phyloP scores from a whole-genome alignment of 2,888 invertebrate species.

The Drosophila yooni region DNA sequence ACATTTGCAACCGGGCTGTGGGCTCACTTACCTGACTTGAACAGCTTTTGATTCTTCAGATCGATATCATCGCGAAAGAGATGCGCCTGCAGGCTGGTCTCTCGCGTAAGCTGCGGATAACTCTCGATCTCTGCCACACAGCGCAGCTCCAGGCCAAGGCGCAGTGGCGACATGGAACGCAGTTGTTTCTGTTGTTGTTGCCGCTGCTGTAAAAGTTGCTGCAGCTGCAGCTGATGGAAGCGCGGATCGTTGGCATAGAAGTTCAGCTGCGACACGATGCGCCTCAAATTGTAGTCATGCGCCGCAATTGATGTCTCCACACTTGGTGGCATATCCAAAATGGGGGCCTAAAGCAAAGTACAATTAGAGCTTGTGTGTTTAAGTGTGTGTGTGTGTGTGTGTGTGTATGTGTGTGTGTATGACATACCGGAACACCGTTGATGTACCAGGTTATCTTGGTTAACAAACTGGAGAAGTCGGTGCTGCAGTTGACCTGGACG shows the following conservation, averaged over 20 bases:
- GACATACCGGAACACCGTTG: conserved; percentile 80
- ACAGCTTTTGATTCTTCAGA: conserved; percentile 82
- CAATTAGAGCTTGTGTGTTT: not conserved
- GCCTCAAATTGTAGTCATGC: conserved; percentile 81
- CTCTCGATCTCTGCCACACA: conserved; percentile 83
- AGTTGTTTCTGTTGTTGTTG: conserved; percentile 25
- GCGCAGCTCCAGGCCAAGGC: conserved; percentile 73
- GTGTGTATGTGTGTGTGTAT: no score
- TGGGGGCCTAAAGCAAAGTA: conserved; percentile 61
- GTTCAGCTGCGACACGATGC: conserved; percentile 81
- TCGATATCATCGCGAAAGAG: conserved; percentile 80
- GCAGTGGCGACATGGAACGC: conserved; percentile 43
- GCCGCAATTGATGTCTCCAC: conserved; percentile 81
- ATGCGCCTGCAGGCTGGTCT: conserved; percentile 72
- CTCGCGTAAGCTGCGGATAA: conserved; percentile 77
- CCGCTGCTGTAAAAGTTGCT: conserved; percentile 41
- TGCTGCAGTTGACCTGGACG: conserved; percentile 83
- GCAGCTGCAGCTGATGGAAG: conserved; percentile 63
- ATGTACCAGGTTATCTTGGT: conserved; percentile 82
- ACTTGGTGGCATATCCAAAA: conserved; percentile 74
- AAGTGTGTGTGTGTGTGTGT: not conserved
- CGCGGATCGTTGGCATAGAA: conserved; percentile 83
- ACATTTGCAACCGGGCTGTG: not conserved
- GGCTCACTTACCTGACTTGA: conserved; percentile 80
- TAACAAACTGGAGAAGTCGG: conserved; percentile 83